A percentile compares a stretch with the other conserved stretches of the same genome.
These are phyloP conservation scores for Diarsia dahlii DNA, from an alignment of 2,888 invertebrate genomes.

Conservation along the genomic window DNA sequence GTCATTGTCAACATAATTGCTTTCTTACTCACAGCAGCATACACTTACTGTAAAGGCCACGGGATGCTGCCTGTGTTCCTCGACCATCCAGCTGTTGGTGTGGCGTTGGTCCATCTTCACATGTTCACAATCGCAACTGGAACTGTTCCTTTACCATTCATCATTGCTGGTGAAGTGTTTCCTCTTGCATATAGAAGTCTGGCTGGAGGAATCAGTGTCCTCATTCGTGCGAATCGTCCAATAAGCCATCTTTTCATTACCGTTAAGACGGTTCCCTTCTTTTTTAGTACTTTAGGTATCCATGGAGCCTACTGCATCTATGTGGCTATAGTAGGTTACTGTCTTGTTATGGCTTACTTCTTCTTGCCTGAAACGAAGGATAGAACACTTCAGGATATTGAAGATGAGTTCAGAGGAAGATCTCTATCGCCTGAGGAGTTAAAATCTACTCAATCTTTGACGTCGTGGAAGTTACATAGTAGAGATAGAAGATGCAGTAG, in stretches of 20 bases:
- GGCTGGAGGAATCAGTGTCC: conserved; percentile 84
- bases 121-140: conserved; percentile 90
- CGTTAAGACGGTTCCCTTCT: conserved; percentile 77
- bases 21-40: conserved; percentile 73
- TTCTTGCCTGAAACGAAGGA: conserved; percentile 83
- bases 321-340: conserved; percentile 75
- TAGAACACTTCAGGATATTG: conserved; percentile 81
- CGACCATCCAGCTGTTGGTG: conserved; percentile 76
- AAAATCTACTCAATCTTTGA: conserved; percentile 75
- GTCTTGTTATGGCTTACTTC: conserved; percentile 74
- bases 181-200: conserved; percentile 91
- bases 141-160: conserved; percentile 92
- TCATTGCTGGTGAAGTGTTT: conserved; percentile 93
- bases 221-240: conserved; percentile 77
- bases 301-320: conserved; percentile 79
- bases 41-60: conserved; percentile 73
- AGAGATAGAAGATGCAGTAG: conserved; percentile 74
- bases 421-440: conserved; percentile 74
- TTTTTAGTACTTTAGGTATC: conserved; percentile 74
- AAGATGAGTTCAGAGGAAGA: conserved; percentile 80
- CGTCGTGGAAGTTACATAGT: conserved; percentile 69
- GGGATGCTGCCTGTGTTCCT: conserved; percentile 69
- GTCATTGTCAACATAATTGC: conserved; percentile 70
- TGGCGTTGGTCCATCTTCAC: conserved; percentile 78
- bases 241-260: conserved; percentile 79